Conservation (phyloP, 2,888 invertebrate genomes). For the Eristalis tenax region DNA sequence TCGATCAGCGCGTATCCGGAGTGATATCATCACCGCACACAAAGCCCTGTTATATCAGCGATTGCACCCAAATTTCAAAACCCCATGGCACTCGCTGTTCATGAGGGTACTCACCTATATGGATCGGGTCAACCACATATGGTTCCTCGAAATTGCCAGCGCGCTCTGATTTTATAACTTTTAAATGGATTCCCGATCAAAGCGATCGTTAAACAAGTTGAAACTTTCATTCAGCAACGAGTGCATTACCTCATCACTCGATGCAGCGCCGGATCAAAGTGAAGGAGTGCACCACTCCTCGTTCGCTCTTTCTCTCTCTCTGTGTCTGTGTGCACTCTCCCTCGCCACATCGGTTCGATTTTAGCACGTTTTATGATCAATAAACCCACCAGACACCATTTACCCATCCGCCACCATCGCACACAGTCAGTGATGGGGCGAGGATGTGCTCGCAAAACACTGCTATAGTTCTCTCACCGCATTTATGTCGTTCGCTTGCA, state of each 20-base stretch:
- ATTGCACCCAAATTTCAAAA: background rate
- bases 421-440: background rate
- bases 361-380: conserved; percentile 54
- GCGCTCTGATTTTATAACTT: conserved; percentile 15
- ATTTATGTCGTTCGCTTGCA: background rate
- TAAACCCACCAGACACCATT: conserved; percentile 24
- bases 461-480: conserved; percentile 16
- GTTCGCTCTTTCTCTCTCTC: background rate
- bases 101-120: background rate
- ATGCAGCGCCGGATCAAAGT: background rate
- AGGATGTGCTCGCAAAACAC: background rate
- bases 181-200: conserved; percentile 12
- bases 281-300: conserved; percentile 14
- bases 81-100: background rate
- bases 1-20: background rate
- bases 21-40: background rate
- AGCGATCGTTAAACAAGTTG: background rate
- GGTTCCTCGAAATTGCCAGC: background rate
- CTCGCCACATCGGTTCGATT: conserved; percentile 1
- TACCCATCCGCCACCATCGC: background rate
- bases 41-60: background rate
- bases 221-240: conserved; percentile 31
- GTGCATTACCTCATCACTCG: conserved; percentile 40
- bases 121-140: background rate
- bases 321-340: background rate